These are phyloP conservation scores for Syngnathus typhle DNA, from an alignment of 2,113 vertebrate genomes.

Conservation along the genomic window DNA sequence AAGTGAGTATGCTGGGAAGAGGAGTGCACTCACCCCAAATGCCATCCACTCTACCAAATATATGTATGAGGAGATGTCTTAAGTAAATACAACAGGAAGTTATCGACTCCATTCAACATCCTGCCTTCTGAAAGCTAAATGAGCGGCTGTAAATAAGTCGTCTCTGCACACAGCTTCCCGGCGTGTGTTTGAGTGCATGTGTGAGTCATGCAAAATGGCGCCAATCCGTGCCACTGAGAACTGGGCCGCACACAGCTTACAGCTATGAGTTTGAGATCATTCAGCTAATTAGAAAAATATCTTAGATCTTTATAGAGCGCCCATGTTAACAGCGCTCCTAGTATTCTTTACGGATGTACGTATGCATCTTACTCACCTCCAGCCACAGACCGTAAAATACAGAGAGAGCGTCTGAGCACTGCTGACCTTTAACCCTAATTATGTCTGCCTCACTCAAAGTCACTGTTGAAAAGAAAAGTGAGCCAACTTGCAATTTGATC, in stretches of 20 bases:
- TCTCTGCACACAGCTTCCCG: constrained; percentile 1
- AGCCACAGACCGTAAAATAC: constrained; percentile 41
- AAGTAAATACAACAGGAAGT: constrained; percentile 51
- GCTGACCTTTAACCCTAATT: constrained; percentile 44
- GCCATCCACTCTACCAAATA: constrained; percentile 37
- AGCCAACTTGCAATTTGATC: not conserved
- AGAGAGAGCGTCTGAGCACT: constrained; percentile 18
- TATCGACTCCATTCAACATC: constrained; percentile 45
- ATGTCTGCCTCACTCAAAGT: constrained; percentile 34
- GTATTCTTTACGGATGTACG: constrained; percentile 39
- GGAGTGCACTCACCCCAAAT: constrained; percentile 51
- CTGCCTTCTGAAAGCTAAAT: constrained; percentile 51
- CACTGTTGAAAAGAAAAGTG: not conserved
- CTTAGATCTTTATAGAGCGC: constrained; percentile 31
- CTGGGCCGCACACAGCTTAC: constrained; percentile 3
- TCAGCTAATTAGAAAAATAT: constrained; percentile 23
- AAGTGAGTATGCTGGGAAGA: constrained; percentile 54
- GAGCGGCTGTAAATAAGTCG: constrained; percentile 27
- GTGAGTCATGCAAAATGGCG: constrained; percentile 35
- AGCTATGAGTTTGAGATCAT: constrained; percentile 3
- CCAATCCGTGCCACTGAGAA: not conserved
- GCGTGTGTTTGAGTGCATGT: constrained; percentile 9
- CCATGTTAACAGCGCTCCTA: constrained; percentile 22
- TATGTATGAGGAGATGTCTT: constrained; percentile 43
- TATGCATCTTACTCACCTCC: constrained; percentile 41